Conservation (phyloP, 2,888 invertebrate species). For the Xestia rhomboidea region DNA sequence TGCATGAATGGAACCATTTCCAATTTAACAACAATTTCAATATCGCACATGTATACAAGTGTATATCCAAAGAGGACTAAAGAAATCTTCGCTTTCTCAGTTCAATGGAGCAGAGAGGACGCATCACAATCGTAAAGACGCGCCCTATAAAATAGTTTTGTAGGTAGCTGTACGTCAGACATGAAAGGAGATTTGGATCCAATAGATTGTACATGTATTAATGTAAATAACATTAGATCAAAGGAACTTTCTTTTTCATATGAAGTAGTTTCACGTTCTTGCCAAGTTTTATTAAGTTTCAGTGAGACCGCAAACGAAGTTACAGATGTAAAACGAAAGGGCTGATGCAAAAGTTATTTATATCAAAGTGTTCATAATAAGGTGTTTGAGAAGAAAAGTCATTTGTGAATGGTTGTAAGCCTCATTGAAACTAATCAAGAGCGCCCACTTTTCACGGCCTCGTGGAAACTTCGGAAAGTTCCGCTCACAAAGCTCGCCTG, state of each 20-base stretch:
- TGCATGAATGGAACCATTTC: constrained; percentile 63
- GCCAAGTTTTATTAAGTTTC: constrained; percentile 42
- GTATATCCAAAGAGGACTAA: constrained; percentile 51
- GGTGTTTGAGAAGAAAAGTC: constrained; percentile 47
- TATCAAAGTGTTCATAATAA: constrained; percentile 52
- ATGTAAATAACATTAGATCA: constrained; percentile 58
- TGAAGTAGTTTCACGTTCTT: constrained; percentile 9
- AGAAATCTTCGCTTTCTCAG: constrained; percentile 67
- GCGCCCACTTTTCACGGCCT: constrained; percentile 58
- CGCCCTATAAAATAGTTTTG: constrained; percentile 53
- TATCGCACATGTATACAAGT: constrained; percentile 53
- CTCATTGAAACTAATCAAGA: constrained; percentile 66
- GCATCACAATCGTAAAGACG: constrained; percentile 47
- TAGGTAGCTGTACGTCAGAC: constrained; percentile 29
- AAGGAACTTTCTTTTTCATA: constrained; percentile 30
- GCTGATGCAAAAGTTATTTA: constrained; percentile 58
- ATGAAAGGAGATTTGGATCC: constrained; percentile 52
- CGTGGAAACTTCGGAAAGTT: constrained; percentile 55
- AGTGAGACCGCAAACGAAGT: constrained; percentile 19
- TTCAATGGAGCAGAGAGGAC: constrained; percentile 59
- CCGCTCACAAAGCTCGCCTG: constrained; percentile 52
- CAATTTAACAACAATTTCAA: constrained; percentile 69
- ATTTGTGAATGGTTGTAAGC: constrained; percentile 50
- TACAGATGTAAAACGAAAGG: constrained; percentile 41
- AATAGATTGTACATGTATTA: constrained; percentile 50